phyloP scores from a whole-genome alignment of 30 jellyfish, hydroid and myxozoan species.

The Pelagia noctiluca region DNA sequence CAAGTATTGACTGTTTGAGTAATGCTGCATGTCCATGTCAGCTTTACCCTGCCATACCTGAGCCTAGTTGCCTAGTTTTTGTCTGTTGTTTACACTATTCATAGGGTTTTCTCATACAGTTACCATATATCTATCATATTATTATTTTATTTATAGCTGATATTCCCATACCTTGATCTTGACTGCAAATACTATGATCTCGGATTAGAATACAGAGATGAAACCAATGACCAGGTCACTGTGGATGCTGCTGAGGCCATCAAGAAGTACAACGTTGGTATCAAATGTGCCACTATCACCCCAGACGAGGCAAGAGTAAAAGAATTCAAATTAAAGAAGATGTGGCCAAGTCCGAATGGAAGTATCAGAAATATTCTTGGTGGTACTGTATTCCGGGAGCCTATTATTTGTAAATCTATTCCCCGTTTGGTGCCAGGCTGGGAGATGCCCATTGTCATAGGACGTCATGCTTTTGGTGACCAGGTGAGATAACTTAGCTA shows the following conservation, averaged over 20 bases:
- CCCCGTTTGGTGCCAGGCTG: slow-evolving; percentile 99
- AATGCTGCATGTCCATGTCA: too few species aligned
- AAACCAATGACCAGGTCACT: slow-evolving; percentile 96
- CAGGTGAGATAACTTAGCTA: too few species aligned
- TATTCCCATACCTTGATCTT: slow-evolving; percentile 89
- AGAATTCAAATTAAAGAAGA: slow-evolving; percentile 92
- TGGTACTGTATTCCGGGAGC: slow-evolving; percentile 99
- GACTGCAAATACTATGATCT: slow-evolving; percentile 96
- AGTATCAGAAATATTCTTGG: slow-evolving; percentile 93
- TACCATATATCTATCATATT: not conserved
- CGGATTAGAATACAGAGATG: slow-evolving; percentile 98
- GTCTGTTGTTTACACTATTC: not conserved
- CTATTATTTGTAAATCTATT: slow-evolving; percentile 88
- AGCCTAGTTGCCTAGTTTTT: not conserved
- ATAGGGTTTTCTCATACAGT: not conserved
- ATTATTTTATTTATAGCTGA: slow-evolving; percentile 49
- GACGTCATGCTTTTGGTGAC: slow-evolving; percentile 99
- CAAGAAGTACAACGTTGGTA: slow-evolving; percentile 91
- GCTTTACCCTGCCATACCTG: too few species aligned
- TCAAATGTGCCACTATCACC: slow-evolving; percentile 99
- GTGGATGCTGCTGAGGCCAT: slow-evolving; percentile 98
- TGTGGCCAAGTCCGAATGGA: slow-evolving; percentile 99
- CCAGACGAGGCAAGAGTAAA: slow-evolving; percentile 99
- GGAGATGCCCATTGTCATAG: slow-evolving; percentile 96
- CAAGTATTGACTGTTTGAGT: too few species aligned